Conservation (phyloP, 2,113 vertebrate species). For the Morone saxatilis region DNA sequence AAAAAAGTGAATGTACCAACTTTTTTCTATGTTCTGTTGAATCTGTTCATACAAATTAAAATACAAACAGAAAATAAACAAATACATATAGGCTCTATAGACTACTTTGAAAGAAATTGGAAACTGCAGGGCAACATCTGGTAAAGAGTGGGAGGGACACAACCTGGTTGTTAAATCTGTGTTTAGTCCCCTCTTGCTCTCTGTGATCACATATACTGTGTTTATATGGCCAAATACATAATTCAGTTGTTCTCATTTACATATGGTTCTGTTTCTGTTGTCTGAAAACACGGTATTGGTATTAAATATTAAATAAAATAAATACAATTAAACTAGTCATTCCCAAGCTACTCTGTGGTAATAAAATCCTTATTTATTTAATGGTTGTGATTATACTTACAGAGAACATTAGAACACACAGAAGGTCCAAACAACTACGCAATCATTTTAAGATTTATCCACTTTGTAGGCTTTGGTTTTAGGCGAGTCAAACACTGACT, state of each 20-base stretch:
- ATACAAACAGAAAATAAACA: no score
- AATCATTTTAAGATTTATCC: neutral
- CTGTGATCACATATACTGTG: neutral
- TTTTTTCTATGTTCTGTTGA: neutral
- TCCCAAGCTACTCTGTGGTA: neutral
- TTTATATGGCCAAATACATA: neutral
- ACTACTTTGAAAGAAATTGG: no score
- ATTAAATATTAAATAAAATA: no score
- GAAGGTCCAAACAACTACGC: neutral
- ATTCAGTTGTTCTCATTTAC: neutral
- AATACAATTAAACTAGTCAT: no score
- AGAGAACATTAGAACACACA: neutral
- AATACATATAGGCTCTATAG: no score
- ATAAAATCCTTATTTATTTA: conserved; percentile 14
- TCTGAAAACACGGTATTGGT: no score
- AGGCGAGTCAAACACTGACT: neutral
- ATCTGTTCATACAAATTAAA: neutral
- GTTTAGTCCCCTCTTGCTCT: neutral
- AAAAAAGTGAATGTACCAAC: no score
- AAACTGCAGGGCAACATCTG: no score
- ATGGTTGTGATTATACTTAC: neutral
- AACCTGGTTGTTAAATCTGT: neutral
- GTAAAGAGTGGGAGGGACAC: no score
- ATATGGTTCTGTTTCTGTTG: neutral
- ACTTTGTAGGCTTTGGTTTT: neutral